Percentiles rank a stretch among this genome's conserved stretches.
phyloP scores from a whole-genome alignment of 2,888 invertebrate genomes.

The Drosophila percnosoma region DNA sequence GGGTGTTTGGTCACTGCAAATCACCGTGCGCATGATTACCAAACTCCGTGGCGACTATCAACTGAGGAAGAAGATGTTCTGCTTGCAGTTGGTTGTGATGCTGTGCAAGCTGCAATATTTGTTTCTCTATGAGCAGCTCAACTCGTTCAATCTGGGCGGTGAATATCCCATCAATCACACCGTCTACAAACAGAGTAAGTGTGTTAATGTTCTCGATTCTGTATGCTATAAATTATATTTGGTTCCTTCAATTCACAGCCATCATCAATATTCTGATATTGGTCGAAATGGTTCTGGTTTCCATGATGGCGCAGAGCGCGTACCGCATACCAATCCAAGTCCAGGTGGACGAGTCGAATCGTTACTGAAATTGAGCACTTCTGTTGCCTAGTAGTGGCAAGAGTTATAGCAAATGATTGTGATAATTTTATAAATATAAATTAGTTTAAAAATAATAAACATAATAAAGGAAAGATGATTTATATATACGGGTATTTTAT shows the following conservation, averaged over 20 bases:
- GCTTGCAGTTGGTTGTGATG: conserved; percentile 82
- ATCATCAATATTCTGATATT: conserved; percentile 82
- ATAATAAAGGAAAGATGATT: not conserved
- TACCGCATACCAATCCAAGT: conserved; percentile 78
- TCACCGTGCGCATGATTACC: conserved; percentile 80
- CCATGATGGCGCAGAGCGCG: conserved; percentile 82
- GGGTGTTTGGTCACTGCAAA: conserved; percentile 83
- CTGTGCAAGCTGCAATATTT: conserved; percentile 83
- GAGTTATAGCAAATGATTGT: conserved; percentile 62
- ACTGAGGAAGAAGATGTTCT: conserved; percentile 82
- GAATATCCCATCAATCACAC: conserved; percentile 82
- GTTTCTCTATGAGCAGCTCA: conserved; percentile 77
- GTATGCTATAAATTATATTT: not conserved
- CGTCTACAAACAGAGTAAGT: conserved; percentile 83
- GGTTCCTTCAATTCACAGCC: conserved; percentile 53
- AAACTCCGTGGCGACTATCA: conserved; percentile 79
- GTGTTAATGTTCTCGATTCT: not conserved
- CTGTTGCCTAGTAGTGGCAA: conserved; percentile 12
- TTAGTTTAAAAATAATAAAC: conserved; percentile 34
- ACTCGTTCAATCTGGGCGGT: conserved; percentile 73
- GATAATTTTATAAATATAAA: conserved; percentile 69
- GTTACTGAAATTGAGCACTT: conserved; percentile 13
- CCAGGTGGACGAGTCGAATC: conserved; percentile 60
- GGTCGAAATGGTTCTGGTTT: conserved; percentile 83
- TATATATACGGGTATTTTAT: not conserved